phyloP scores from a whole-genome alignment of 1,140 invertebrate species.

The Phymastichus coffea region DNA sequence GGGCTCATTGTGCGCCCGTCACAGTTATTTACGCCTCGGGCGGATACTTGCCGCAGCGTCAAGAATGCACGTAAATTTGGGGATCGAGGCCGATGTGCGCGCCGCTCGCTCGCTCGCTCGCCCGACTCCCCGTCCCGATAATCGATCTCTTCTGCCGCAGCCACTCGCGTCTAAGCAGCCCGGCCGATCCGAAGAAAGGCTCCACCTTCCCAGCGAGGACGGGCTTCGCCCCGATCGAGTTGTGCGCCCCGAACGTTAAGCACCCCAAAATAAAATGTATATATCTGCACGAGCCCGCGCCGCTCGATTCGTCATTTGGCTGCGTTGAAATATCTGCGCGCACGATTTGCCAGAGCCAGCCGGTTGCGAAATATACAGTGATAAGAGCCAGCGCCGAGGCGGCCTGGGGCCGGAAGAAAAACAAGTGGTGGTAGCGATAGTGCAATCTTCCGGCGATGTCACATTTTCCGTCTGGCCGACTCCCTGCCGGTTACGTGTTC shows the following conservation, averaged over 20 bases:
- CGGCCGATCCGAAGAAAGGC: no score
- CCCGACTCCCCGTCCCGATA: conserved; percentile 11
- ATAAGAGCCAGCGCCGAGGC: conserved; percentile 21
- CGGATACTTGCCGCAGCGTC: conserved; percentile 22
- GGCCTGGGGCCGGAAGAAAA: conserved; percentile 37
- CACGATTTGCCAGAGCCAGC: no score
- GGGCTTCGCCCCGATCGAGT: no score
- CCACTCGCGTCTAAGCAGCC: no score
- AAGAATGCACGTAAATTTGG: conserved; percentile 36
- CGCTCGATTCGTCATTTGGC: conserved; percentile 22
- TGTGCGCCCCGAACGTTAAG: no score
- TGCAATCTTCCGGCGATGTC: conserved; percentile 48
- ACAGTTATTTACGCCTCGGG: conserved; percentile 23
- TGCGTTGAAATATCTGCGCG: no score
- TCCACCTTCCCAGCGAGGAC: no score
- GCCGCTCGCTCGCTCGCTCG: not conserved
- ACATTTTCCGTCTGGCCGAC: conserved; percentile 45
- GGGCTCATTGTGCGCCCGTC: conserved; percentile 11
- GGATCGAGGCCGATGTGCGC: no score
- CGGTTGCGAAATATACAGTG: not conserved
- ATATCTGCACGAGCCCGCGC: no score
- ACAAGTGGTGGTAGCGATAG: conserved; percentile 47
- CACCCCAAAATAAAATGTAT: no score
- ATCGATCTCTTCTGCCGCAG: conserved; percentile 17
- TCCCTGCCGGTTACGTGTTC: conserved; percentile 39